These are phyloP conservation scores for Vicugna pacos DNA, from an alignment of 2,113 vertebrate genomes.

Conservation along the genomic window DNA sequence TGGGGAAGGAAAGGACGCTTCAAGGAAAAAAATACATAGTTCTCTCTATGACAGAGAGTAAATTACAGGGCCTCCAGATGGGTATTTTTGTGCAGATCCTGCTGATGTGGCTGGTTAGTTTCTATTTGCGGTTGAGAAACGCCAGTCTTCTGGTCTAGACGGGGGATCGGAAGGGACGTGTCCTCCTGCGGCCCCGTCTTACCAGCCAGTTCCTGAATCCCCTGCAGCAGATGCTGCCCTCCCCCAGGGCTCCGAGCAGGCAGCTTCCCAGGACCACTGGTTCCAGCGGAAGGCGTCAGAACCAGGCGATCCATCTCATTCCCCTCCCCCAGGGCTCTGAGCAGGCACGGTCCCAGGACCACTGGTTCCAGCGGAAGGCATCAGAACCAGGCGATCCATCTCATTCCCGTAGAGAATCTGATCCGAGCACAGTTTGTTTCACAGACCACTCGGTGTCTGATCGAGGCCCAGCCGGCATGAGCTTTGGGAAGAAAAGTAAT, in stretches of 20 bases:
- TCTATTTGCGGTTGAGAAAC: neutral
- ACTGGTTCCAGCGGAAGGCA: accelerated
- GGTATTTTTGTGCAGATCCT: neutral
- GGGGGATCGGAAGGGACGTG: neutral
- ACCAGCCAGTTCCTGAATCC: neutral
- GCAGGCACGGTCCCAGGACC: neutral
- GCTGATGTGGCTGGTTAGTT: neutral
- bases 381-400: no score
- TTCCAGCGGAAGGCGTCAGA: neutral
- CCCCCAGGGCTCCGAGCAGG: accelerated
- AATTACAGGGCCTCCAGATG: neutral
- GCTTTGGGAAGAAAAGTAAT: neutral
- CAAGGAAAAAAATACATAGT: neutral
- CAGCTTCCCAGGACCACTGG: accelerated
- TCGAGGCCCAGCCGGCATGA: neutral
- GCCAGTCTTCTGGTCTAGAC: neutral
- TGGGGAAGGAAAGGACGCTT: neutral
- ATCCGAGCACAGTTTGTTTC: accelerated
- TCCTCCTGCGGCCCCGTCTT: neutral
- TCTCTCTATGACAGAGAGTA: neutral
- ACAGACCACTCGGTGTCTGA: accelerated
- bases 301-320: no score
- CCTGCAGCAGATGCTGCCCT: accelerated
- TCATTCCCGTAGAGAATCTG: neutral
- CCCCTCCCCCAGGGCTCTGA: no score